These are phyloP conservation scores for Notodonta dromedarius DNA, from an alignment of 2,888 invertebrate genomes.

Conservation along the genomic window DNA sequence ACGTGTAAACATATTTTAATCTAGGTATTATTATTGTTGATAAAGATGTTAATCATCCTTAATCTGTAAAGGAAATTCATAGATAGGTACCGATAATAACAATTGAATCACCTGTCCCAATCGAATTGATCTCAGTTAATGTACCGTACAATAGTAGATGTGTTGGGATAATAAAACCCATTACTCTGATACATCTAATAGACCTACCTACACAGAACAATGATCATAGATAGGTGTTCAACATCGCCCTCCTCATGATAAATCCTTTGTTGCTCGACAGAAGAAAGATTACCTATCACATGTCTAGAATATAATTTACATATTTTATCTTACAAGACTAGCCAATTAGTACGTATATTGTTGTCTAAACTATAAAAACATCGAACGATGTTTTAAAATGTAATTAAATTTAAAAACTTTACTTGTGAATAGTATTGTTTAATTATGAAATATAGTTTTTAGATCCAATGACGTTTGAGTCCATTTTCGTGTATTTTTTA, in stretches of 20 bases:
- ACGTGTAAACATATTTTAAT: too few relatives aligned
- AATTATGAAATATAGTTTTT: too few relatives aligned
- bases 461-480: too few relatives aligned
- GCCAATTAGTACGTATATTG: too few relatives aligned
- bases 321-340: too few relatives aligned
- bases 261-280: conserved; percentile 49
- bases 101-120: conserved; percentile 14
- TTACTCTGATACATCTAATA: conserved; percentile 19
- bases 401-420: too few relatives aligned
- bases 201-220: not conserved
- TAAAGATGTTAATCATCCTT: too few relatives aligned
- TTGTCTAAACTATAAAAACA: not conserved
- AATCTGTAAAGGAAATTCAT: not conserved
- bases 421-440: too few relatives aligned
- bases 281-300: conserved; percentile 11
- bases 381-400: not conserved
- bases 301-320: not conserved
- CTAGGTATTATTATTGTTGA: too few relatives aligned
- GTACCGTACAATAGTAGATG: conserved; percentile 18
- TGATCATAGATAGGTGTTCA: conserved; percentile 13
- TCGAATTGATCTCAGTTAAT: conserved; percentile 17
- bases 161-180: conserved; percentile 11
- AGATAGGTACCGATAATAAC: conserved; percentile 10
- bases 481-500: too few relatives aligned
- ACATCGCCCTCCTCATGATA: conserved; percentile 35